Conservation (phyloP, 2,797 vertebrate genomes). For the Acipenser oxyrinchus region DNA sequence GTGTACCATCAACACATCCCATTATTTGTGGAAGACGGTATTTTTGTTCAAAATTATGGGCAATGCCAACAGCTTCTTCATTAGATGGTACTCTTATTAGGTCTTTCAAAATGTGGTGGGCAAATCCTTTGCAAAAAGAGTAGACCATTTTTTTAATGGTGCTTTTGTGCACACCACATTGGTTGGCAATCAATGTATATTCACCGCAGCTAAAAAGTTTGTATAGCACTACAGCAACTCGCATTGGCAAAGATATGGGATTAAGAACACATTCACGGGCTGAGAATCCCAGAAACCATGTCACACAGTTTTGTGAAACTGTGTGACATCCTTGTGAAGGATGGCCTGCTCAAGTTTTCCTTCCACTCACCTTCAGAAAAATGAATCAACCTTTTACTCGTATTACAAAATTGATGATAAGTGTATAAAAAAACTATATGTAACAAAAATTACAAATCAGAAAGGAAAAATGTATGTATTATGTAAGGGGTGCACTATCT, state of each 20-base stretch:
- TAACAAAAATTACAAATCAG: too few species aligned
- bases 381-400: background rate
- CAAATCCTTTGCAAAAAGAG: background rate
- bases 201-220: background rate
- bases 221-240: background rate
- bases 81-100: background rate
- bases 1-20: too few species aligned
- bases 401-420: too few species aligned
- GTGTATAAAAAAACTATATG: too few species aligned
- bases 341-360: background rate
- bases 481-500: too few species aligned
- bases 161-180: background rate
- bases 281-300: background rate
- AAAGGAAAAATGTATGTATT: too few species aligned
- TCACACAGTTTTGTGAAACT: background rate
- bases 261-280: background rate
- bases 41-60: background rate
- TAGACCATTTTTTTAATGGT: background rate
- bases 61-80: background rate
- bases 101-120: background rate
- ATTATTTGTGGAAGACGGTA: too few species aligned
- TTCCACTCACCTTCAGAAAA: background rate
- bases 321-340: too few species aligned
- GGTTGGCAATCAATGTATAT: background rate
- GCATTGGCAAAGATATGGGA: background rate